A percentile compares a stretch with the other conserved stretches of the same genome.
Evolutionary conservation across 2,888 invertebrate genomes (phyloP).

Genomic region (Exocentrus adspersus): DNA sequence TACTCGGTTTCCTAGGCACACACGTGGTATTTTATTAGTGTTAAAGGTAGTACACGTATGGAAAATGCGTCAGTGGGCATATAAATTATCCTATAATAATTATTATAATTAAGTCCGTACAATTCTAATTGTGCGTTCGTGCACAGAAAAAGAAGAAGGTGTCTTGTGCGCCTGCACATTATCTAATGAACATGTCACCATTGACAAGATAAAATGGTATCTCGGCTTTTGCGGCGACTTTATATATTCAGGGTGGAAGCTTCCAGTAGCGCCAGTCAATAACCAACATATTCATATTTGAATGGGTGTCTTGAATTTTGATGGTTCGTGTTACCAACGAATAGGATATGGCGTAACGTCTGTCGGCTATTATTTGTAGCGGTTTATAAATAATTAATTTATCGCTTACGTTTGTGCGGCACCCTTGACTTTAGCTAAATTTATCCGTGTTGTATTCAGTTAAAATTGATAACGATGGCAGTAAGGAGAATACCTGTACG

Average conservation of each 20-base stretch:
- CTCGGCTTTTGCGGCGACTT: too few relatives aligned
- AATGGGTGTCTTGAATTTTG: slow-evolving; percentile 32
- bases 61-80: slow-evolving; percentile 15
- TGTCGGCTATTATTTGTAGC: background rate
- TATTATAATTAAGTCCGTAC: slow-evolving; percentile 16
- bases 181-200: slow-evolving; percentile 31
- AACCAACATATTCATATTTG: slow-evolving; percentile 26
- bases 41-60: slow-evolving; percentile 12
- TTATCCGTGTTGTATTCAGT: too few relatives aligned
- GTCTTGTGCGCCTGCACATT: slow-evolving; percentile 17
- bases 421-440: too few relatives aligned
- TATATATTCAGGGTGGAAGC: slow-evolving; percentile 30
- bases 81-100: slow-evolving; percentile 27
- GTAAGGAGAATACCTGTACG: too few relatives aligned
- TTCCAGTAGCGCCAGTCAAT: slow-evolving; percentile 21
- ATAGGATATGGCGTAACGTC: background rate
- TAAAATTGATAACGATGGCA: too few relatives aligned
- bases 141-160: slow-evolving; percentile 17
- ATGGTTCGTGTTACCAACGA: background rate
- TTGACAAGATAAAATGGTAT: slow-evolving; percentile 31
- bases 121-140: slow-evolving; percentile 16
- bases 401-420: too few relatives aligned
- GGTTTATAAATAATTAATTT: slow-evolving; percentile 15
- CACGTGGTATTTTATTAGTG: slow-evolving; percentile 18
- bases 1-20: background rate